Base-by-base conservation (phyloP, 2,113 vertebrate species). In the Plecturocebus donacophilus region DNA sequence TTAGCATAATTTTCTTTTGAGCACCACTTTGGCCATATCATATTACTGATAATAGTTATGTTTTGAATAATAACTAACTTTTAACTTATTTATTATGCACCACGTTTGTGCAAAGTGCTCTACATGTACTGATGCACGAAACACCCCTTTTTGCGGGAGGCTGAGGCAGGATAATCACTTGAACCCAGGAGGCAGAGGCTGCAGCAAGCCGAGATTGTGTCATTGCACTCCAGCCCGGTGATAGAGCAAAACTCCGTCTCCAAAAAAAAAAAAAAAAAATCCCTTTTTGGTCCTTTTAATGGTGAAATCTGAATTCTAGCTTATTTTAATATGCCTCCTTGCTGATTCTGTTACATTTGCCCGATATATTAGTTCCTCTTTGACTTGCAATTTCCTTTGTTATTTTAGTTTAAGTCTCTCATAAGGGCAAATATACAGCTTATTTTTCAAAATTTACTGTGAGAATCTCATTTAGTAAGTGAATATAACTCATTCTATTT, bases 1-100 rank as follows among this genome's bases (percentile, higher is more conserved):
- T 30, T 25, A 95, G 35, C 56, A 77, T 75, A 85, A 91, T 45
- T 96, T 91, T 90, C 71, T 42, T 83, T 73, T 79, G 75, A 90
- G 54, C 17, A 73, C 20, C 47, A 52, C 42, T 89, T 91, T 85
- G 84, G 19, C 45, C 58, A 73, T 58, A 58, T 75, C 47, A 25
- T 27, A 73, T 79, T 91, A 77, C 27, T 27, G 47, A 71, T 0
- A 90, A 16, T 75, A 95, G 93, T 66, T 86, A 87, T 56, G 68
- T 42, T 49, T 66, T n/a, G 38, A 86, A n/a, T 61, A 76, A 76
- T 30, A 96, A 35, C 21, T 85, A 79, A 85, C 73, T 42, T 90
- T 86, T 68, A 79, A 54, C 21, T 73, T 82, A 61, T 90, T 52
- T 76, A n/a, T 68, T 75, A 70, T 88, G 32, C n/a, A 23, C 5